Base-by-base conservation (phyloP, 2,113 vertebrate species). In the Poeciliopsis turrubarensis region DNA sequence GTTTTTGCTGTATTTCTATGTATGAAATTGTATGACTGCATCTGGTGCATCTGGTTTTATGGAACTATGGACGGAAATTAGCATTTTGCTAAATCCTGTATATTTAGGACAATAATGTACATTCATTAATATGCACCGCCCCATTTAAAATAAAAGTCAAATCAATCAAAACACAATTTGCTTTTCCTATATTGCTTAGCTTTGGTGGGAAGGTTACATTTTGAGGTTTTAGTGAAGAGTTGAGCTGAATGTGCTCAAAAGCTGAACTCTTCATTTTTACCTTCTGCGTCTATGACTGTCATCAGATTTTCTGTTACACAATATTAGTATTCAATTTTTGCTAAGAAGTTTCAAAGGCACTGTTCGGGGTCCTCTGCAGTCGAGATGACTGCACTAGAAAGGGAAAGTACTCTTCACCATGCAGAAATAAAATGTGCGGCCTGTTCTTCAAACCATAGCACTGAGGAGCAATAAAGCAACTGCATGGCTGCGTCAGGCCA, bases 391-490 rank as follows among this genome's bases (percentile, higher is more conserved):
- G 32, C 76, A 75, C 8, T 22, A 32, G 65, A 26, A 70, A 68
- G 44, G 51, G 44, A 74, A 81, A 76, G 62, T 22, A 31, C 29
- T 78, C 66, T 30, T 62, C 70, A 66, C 68, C 31, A 22, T 60
- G 62, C 73, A 31, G 71, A 81, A 83, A 85, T 84, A 79, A 87
- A 89, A 84, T 64, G 80, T 37, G 80, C 29, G 73, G 68, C 77
- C 77, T 54, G 51, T 51, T 69, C 85, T 60, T 17, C 79, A 79
- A 86, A 87, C 75, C 77, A 47, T 19, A 68, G 60, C 83, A 63
- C 72, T 72, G 6, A 69, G 65, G 68, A 60, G 64, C 79, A 77
- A 81, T 83, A 87, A 87, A 89, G 65, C 39, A 14, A 68, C 39
- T 31, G 76, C 70, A 68, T 66, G 72, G 68, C 72, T 82, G 80